Evolutionary conservation across 2,888 invertebrate genomes (phyloP).

Genomic region (Encarsia formosa): DNA sequence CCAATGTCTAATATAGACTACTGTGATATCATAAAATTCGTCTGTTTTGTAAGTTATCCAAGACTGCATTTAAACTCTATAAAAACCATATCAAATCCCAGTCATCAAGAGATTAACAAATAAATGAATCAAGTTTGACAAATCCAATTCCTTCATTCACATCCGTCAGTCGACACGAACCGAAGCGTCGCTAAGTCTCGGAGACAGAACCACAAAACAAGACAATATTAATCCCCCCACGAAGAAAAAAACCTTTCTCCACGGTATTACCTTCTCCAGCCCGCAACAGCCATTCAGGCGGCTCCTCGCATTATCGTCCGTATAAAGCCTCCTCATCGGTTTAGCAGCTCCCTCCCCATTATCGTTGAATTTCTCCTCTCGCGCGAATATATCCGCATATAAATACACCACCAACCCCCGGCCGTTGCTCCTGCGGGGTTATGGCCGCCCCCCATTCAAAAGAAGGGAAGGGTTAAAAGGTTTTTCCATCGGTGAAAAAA

Average conservation of each 20-base stretch:
- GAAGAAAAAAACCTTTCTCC: neutral
- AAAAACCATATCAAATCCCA: too few relatives aligned
- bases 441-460: conserved; percentile 26
- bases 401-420: conserved; percentile 32
- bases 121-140: too few relatives aligned
- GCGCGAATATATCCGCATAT: conserved; percentile 31
- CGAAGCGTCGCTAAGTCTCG: too few relatives aligned
- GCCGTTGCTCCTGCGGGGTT: conserved; percentile 26
- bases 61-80: too few relatives aligned
- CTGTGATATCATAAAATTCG: too few relatives aligned
- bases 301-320: neutral
- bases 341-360: conserved; percentile 26
- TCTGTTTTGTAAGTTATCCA: too few relatives aligned
- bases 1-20: too few relatives aligned
- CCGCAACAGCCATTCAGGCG: neutral
- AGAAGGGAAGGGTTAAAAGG: conserved; percentile 32
- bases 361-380: conserved; percentile 29
- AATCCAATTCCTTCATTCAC: too few relatives aligned
- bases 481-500: conserved; percentile 24
- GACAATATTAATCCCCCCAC: too few relatives aligned
- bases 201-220: too few relatives aligned
- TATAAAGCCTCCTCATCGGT: conserved; percentile 16
- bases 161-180: too few relatives aligned
- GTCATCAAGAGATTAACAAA: too few relatives aligned
- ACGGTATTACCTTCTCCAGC: neutral